Base-by-base conservation (phyloP, 2,888 invertebrate species). In the Poecilus cupreus region DNA sequence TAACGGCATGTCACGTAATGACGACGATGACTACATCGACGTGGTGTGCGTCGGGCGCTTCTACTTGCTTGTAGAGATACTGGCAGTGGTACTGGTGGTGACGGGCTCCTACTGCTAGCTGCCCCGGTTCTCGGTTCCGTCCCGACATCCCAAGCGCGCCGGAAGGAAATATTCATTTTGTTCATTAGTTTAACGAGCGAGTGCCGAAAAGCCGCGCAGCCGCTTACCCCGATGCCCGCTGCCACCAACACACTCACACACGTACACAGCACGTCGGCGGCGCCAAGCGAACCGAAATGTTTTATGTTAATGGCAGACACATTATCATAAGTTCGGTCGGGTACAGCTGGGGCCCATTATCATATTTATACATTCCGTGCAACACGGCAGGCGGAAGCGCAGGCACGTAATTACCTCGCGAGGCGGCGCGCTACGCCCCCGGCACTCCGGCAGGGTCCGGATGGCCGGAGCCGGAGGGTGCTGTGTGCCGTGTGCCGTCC, bases 221-320 rank as follows among this genome's bases (percentile, higher is more conserved):
- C 20, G 46, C 64, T 32, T 32, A 3, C 3, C 10, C 64, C 64
- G 64, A 39, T 60, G 60, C 32, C 60, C 60, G 20, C 24, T 70
- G 46, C 72, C 46, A 43, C 72, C 13, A 13, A 26, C 26, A 74
- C 26, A 26, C 64, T 13, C 49, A 32, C 78, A 64, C 32, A 78
- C 54, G 24, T 13, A 70, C 54, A 75, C 51, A 51, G 54, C 54
- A 75, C 80, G 68, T 74, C 68, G 74, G 68, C 64, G 70, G 80
- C 76, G 72, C 75, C 81, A 81, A 81, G 76, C 78, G 81, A 78
- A 81, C 78, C 75, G 74, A 85, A 85, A 84, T 84, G 84, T 84
- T 85, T 85, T 85, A 85, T 85, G 85, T 85, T 85, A 85, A 85
- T 85, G 85, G 85, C 82, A 84, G 84, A 84, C 84, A 84, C 85